Percentiles rank a stretch among this genome's conserved stretches.
Conservation (phyloP, 92 coral and sea anemone species). For the Diadumene lineata region DNA sequence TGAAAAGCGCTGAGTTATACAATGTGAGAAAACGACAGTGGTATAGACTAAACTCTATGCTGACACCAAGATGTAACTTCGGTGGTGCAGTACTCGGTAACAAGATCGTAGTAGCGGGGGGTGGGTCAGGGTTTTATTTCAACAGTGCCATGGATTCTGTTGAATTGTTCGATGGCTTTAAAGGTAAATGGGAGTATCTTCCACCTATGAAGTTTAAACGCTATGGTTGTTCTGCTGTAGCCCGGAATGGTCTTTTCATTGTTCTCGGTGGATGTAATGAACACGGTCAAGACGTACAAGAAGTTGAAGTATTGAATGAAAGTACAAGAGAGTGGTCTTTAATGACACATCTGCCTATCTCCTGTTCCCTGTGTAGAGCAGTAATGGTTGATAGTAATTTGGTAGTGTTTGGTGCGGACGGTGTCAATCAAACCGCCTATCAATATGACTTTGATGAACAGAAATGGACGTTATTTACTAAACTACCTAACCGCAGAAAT, state of each 20-base stretch:
- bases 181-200: slow-evolving; percentile 66
- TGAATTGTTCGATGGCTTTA: slow-evolving; percentile 71
- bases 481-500: slow-evolving; percentile 67
- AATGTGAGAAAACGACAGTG: slow-evolving; percentile 69
- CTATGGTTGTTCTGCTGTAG: slow-evolving; percentile 77
- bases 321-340: slow-evolving; percentile 57
- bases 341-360: slow-evolving; percentile 61
- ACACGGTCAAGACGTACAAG: slow-evolving; percentile 57
- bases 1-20: slow-evolving; percentile 74
- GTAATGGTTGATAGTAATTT: slow-evolving; percentile 59
- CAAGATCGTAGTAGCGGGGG: slow-evolving; percentile 71
- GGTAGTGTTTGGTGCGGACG: slow-evolving; percentile 77
- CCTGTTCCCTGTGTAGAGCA: slow-evolving; percentile 74
- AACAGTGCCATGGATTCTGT: slow-evolving; percentile 82
- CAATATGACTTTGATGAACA: slow-evolving; percentile 76
- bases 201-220: slow-evolving; percentile 84
- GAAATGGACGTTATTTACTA: slow-evolving; percentile 57
- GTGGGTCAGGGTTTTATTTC: slow-evolving; percentile 84
- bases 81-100: slow-evolving; percentile 69
- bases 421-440: slow-evolving; percentile 34
- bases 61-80: slow-evolving; percentile 74
- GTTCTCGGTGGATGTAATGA: slow-evolving; percentile 86
- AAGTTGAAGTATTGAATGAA: slow-evolving; percentile 72
- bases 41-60: slow-evolving; percentile 73
- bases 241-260: slow-evolving; percentile 59